Conservation (phyloP, 1,140 invertebrate species). For the Amphibalanus amphitrite region DNA sequence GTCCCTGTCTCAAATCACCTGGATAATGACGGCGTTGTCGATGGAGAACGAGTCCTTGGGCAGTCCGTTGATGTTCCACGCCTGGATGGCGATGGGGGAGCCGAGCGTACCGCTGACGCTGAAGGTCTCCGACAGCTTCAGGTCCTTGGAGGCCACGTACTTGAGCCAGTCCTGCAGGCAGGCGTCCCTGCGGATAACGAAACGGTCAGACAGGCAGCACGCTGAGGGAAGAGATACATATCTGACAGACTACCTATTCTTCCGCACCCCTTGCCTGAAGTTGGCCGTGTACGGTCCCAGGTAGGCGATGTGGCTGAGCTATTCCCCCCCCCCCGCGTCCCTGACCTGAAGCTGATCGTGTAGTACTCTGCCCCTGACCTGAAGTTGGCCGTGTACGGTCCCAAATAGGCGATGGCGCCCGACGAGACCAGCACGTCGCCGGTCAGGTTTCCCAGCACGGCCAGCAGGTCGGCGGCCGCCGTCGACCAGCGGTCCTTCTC, state of each 20-base stretch:
- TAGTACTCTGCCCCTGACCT: conserved; percentile 23
- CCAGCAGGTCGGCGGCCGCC: conserved; percentile 54
- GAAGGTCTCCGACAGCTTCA: conserved; percentile 39
- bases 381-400: conserved; percentile 57
- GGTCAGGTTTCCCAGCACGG: conserved; percentile 57
- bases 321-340: too few species aligned
- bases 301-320: conserved; percentile 80
- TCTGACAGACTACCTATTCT: too few species aligned
- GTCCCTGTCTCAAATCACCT: too few species aligned
- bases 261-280: conserved; percentile 32
- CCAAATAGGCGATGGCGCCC: conserved; percentile 76
- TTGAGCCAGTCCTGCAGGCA: background rate
- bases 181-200: background rate
- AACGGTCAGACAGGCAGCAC: too few species aligned
- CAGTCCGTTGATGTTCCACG: conserved; percentile 76
- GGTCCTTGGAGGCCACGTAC: background rate
- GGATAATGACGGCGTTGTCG: conserved; percentile 73
- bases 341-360: too few species aligned
- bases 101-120: conserved; percentile 42
- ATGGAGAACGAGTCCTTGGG: conserved; percentile 72
- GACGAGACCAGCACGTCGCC: conserved; percentile 75
- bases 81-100: conserved; percentile 45
- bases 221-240: too few species aligned
- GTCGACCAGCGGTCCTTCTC: conserved; percentile 46
- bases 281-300: conserved; percentile 69